Conservation (phyloP, 2,797 vertebrate species). For the Ctenochaetus hawaiiensis region DNA sequence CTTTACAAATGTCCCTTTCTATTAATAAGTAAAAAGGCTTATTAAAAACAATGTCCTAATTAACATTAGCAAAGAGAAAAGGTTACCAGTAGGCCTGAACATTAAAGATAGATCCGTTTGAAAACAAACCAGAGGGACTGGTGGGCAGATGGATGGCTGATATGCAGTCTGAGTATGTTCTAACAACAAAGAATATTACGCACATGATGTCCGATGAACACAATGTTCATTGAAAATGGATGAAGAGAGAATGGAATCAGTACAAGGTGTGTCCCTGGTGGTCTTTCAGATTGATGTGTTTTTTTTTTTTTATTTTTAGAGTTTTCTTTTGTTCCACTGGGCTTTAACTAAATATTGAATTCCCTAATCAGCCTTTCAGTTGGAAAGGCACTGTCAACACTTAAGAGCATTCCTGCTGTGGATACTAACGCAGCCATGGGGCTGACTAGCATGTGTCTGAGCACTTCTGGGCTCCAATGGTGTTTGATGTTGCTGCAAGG, state of each 20-base stretch:
- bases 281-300: background rate
- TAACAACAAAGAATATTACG: constrained; percentile 22
- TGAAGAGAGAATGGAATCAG: background rate
- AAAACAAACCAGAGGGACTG: constrained; percentile 26
- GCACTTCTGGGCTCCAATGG: constrained; percentile 24
- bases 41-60: constrained; percentile 51
- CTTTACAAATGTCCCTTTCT: constrained; percentile 41
- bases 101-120: constrained; percentile 20
- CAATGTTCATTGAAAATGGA: background rate
- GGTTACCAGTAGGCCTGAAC: constrained; percentile 14
- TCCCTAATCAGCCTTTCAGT: constrained; percentile 36
- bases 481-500: constrained; percentile 31
- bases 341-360: constrained; percentile 43
- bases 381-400: constrained; percentile 42
- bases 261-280: constrained; percentile 10
- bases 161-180: constrained; percentile 14
- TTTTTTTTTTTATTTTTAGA: constrained; percentile 42
- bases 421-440: constrained; percentile 52
- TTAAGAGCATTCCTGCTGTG: constrained; percentile 50
- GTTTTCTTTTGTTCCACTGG: background rate
- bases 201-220: constrained; percentile 15
- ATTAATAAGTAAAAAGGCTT: constrained; percentile 43
- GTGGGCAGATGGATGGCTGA: constrained; percentile 12
- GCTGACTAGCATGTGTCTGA: constrained; percentile 44
- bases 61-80: constrained; percentile 33